Evolutionary conservation across 2,113 vertebrate genomes (phyloP).

Genomic region (Dascyllus trimaculatus): DNA sequence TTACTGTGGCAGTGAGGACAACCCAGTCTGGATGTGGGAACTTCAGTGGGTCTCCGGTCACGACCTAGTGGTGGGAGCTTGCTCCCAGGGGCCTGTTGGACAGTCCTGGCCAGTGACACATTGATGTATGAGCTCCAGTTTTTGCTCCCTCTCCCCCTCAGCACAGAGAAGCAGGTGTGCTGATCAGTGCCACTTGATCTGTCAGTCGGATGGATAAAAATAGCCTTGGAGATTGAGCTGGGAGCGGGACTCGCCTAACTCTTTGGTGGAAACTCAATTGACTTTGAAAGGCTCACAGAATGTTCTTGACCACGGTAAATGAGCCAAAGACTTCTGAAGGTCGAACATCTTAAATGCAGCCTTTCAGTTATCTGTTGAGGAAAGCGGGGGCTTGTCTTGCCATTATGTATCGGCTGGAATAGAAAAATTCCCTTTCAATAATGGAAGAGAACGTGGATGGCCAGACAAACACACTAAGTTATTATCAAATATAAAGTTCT

Average conservation of each 20-base stretch:
- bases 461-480: background rate
- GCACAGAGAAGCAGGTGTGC: conserved; percentile 79
- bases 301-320: conserved; percentile 62
- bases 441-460: background rate
- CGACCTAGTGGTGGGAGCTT: conserved; percentile 56
- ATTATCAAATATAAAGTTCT: background rate
- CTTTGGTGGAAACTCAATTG: conserved; percentile 72
- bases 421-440: background rate
- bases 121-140: conserved; percentile 84
- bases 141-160: conserved; percentile 67
- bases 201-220: conserved; percentile 82
- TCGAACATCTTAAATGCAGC: conserved; percentile 47
- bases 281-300: conserved; percentile 71
- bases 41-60: conserved; percentile 56
- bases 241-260: conserved; percentile 63
- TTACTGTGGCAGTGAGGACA: conserved; percentile 29
- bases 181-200: conserved; percentile 82
- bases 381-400: conserved; percentile 1
- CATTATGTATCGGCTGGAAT: conserved; percentile 2
- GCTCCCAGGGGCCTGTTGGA: conserved; percentile 69
- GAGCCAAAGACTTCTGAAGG: conserved; percentile 66
- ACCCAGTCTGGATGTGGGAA: conserved; percentile 30
- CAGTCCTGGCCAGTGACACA: conserved; percentile 78
- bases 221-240: conserved; percentile 77
- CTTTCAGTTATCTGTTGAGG: conserved; percentile 16